phyloP scores from a whole-genome alignment of 92 coral and sea anemone genomes.

The Paragorgia papillata region DNA sequence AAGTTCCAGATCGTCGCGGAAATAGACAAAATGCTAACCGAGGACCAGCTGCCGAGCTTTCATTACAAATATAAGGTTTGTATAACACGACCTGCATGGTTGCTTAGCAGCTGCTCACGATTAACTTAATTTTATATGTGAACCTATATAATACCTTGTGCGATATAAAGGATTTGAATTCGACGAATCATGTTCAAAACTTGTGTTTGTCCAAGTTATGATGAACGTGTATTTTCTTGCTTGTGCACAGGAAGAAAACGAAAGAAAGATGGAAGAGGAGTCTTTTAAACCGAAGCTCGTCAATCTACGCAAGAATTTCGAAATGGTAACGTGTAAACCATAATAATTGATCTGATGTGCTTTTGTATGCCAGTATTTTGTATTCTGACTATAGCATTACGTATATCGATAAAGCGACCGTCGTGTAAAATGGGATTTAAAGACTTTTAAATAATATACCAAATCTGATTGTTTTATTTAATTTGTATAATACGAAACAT shows the following conservation, averaged over 20 bases:
- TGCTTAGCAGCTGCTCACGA: slow-evolving; percentile 31
- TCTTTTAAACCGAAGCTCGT: slow-evolving; percentile 25
- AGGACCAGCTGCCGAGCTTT: slow-evolving; percentile 15
- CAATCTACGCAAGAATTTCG: slow-evolving; percentile 21
- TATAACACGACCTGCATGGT: neutral
- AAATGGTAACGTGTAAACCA: slow-evolving; percentile 26
- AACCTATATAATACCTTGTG: neutral
- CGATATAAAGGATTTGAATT: neutral
- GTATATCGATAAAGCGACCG: too few relatives aligned
- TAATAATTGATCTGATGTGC: neutral
- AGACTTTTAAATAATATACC: too few relatives aligned
- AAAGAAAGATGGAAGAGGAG: slow-evolving; percentile 3
- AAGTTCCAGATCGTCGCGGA: too few relatives aligned
- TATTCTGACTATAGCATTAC: too few relatives aligned
- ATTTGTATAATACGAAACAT: too few relatives aligned
- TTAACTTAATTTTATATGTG: neutral
- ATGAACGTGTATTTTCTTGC: slow-evolving; percentile 18
- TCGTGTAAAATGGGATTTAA: too few relatives aligned
- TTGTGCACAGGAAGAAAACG: slow-evolving; percentile 39
- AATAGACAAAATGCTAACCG: slow-evolving; percentile 13
- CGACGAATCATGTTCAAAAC: neutral
- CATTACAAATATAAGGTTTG: slow-evolving; percentile 31
- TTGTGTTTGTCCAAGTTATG: neutral
- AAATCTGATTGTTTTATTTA: too few relatives aligned
- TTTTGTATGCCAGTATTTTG: too few relatives aligned